A percentile compares a stretch with the other conserved stretches of the same genome.
Conservation (phyloP, 2,888 invertebrate species). For the Lasioglossum calceatum region DNA sequence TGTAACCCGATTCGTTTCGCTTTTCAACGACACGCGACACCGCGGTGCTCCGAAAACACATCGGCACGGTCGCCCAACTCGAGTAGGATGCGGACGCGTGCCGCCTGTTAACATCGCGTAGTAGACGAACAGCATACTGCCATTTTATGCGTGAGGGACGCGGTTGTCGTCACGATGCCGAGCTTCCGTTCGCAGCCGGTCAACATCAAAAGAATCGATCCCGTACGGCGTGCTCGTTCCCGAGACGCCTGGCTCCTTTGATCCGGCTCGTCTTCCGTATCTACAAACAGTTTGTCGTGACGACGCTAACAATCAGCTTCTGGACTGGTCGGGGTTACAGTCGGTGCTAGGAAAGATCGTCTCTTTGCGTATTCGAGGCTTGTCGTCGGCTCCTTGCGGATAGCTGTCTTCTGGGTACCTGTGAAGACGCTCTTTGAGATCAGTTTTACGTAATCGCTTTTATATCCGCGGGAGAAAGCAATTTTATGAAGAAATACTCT, state of each 20-base stretch:
- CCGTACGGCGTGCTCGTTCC: conserved; percentile 12
- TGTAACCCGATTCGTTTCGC: conserved; percentile 41
- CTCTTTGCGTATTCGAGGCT: background rate
- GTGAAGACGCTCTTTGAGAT: background rate
- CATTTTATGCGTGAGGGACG: conserved; percentile 40
- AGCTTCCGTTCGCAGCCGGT: conserved; percentile 47
- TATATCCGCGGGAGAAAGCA: background rate
- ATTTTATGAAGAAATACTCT: too few species aligned
- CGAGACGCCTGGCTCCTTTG: conserved; percentile 43
- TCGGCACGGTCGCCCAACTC: background rate
- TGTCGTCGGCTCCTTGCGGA: background rate
- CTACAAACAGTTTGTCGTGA: conserved; percentile 26
- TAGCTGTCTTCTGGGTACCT: background rate
- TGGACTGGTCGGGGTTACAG: background rate
- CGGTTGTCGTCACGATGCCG: conserved; percentile 41
- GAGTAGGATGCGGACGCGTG: conserved; percentile 37
- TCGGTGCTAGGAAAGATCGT: background rate
- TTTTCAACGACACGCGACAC: conserved; percentile 38
- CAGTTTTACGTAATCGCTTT: background rate
- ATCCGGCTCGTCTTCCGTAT: conserved; percentile 15
- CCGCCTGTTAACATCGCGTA: conserved; percentile 30
- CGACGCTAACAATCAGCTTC: conserved; percentile 39
- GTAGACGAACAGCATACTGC: conserved; percentile 12
- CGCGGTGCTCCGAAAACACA: background rate
- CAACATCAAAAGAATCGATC: conserved; percentile 45